phyloP scores from a whole-genome alignment of 2,888 invertebrate genomes.

The Papilio elwesi region DNA sequence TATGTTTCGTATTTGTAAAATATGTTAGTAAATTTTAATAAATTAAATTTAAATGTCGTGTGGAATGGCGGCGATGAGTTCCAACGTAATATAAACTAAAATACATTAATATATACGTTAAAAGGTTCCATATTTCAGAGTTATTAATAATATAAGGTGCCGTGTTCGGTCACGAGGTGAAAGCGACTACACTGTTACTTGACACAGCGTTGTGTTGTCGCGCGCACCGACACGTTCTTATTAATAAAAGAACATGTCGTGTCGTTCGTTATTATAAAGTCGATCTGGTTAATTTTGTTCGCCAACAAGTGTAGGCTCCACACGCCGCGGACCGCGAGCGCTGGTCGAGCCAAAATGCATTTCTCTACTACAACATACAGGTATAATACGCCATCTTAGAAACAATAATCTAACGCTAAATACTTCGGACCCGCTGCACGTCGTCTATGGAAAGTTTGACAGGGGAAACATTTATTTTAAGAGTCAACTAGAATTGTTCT shows the following conservation, averaged over 20 bases:
- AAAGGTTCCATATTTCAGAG: constrained; percentile 22
- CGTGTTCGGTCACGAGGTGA: constrained; percentile 22
- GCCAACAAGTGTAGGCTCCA: constrained; percentile 12
- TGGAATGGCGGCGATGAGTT: constrained; percentile 42
- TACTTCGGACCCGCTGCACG: constrained; percentile 29
- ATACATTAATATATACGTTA: constrained; percentile 37
- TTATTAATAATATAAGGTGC: not conserved
- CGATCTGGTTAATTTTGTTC: constrained; percentile 21
- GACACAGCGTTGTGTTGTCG: not conserved
- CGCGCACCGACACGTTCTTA: not conserved
- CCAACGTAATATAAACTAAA: constrained; percentile 38
- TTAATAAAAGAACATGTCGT: constrained; percentile 20
- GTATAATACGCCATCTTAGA: constrained; percentile 19
- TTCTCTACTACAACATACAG: constrained; percentile 13
- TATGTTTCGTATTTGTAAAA: too few relatives aligned
- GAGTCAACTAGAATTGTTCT: not conserved
- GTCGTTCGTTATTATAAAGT: constrained; percentile 34
- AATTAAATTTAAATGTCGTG: not conserved
- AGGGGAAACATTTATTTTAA: too few relatives aligned
- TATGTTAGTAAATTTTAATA: too few relatives aligned
- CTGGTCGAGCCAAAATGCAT: constrained; percentile 16
- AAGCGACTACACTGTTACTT: constrained; percentile 19
- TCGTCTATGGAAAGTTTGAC: not conserved
- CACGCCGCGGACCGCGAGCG: constrained; percentile 8
- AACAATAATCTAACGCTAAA: constrained; percentile 35